Conservation (phyloP, 2,113 vertebrate species). For the Hippopotamus amphibius region DNA sequence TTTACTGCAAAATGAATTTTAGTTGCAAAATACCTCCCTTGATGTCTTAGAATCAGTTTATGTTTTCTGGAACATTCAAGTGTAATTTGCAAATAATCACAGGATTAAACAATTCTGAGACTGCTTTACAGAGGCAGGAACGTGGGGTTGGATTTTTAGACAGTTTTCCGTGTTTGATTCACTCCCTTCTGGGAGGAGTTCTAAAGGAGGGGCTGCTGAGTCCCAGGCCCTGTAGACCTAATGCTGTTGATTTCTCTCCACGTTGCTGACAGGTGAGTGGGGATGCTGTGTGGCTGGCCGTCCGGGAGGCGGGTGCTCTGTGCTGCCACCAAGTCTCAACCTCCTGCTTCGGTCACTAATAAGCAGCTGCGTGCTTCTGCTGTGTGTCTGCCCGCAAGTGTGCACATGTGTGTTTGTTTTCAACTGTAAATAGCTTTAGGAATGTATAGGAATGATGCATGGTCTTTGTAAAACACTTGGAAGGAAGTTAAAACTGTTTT, state of each 20-base stretch:
- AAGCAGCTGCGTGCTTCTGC: neutral
- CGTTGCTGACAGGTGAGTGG: fast-evolving
- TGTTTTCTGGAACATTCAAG: conserved; percentile 53
- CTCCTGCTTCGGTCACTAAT: neutral
- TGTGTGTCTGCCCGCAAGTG: neutral
- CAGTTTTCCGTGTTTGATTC: conserved; percentile 40
- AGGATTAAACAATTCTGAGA: conserved; percentile 17
- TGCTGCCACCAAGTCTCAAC: fast-evolving
- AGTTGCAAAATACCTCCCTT: neutral
- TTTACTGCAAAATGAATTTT: neutral
- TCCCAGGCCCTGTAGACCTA: neutral
- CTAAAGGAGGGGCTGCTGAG: neutral
- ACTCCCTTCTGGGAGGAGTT: neutral
- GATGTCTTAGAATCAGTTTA: neutral
- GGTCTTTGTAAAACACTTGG: conserved; percentile 16
- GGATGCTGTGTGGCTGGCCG: neutral
- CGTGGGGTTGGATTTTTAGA: conserved; percentile 43
- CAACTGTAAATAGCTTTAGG: neutral
- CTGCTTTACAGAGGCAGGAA: neutral
- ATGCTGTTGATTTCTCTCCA: neutral
- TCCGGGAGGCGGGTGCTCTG: fast-evolving
- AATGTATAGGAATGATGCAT: neutral
- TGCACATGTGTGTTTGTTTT: neutral
- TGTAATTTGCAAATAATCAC: conserved; percentile 29
- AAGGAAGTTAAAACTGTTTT: conserved; percentile 40